Evolutionary conservation across 2,797 vertebrate genomes (phyloP).

Genomic region (Bradypodion pumilum): DNA sequence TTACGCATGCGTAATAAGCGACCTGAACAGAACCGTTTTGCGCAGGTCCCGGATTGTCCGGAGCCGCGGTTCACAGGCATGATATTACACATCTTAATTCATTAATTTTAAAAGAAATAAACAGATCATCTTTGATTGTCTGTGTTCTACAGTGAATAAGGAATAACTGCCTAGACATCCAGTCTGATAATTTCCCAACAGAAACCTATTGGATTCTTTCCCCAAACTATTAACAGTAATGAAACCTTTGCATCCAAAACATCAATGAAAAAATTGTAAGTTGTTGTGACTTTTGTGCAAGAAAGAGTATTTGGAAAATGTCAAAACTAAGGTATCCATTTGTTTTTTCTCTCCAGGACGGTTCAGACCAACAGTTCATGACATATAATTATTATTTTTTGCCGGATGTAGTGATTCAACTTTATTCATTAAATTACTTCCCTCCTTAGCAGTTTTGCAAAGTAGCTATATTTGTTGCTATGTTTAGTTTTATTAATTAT

Average conservation of each 20-base stretch:
- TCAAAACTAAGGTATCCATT: background rate
- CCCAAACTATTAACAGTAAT: background rate
- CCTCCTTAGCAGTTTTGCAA: slow-evolving; percentile 35
- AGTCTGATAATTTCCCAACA: background rate
- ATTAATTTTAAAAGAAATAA: slow-evolving; percentile 6
- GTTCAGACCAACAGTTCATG: slow-evolving; percentile 13
- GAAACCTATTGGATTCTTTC: background rate
- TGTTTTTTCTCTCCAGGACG: slow-evolving; percentile 26
- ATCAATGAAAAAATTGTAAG: background rate
- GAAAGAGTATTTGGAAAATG: slow-evolving; percentile 29
- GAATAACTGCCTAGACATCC: background rate
- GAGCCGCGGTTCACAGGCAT: too few relatives aligned
- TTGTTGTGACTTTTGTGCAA: background rate
- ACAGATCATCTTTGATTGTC: background rate
- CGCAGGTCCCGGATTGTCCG: too few relatives aligned
- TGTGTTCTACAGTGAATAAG: background rate
- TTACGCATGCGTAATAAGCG: too few relatives aligned
- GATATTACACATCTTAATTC: too few relatives aligned
- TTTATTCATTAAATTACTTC: slow-evolving; percentile 36
- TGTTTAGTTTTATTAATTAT: slow-evolving; percentile 45
- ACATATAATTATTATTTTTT: slow-evolving; percentile 41
- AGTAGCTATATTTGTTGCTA: slow-evolving; percentile 15
- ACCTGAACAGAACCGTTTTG: too few relatives aligned
- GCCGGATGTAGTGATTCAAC: background rate
- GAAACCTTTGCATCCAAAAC: background rate